Evolutionary conservation across 2,888 invertebrate species (phyloP), one percentile per base, ranked within the genome.

Genomic region (Lasioglossum marginatum): DNA sequence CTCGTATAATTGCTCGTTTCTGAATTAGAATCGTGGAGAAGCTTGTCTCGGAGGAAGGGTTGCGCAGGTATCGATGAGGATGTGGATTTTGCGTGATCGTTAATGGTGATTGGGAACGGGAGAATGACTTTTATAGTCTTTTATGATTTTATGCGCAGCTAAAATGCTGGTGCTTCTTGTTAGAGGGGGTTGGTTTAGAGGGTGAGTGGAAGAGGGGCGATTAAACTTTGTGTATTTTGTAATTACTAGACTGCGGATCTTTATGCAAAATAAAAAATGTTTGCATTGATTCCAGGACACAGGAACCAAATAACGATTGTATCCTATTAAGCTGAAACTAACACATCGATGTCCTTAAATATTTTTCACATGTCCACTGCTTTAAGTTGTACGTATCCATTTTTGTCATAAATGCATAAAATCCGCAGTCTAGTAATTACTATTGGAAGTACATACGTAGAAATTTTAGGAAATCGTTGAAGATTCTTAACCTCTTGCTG

Each of bases 1-100:
- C 45, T 45, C 23, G 31, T n/a, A 16, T 34, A 23, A 83, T 81
- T 60, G 60, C 77, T 40, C 68, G 63, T 63, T 63, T 31, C 63
- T 63, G 66, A 66, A 31, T 31, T 31, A 14, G 60, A 60, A 16
- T 14, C 27, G 27, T 12, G 14, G 66, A 31, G 31, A 10, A 31
- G 8, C 34, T 19, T 8, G 19, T 8, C 66, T 19, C 66, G 34
- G 19, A 66, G 34, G 10, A 52, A 52, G 23, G 52, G 52, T 19
- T 23, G 34, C 16, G 2, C 10, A 3, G 66, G 19, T 23, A 19
- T 66, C 66, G 34, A 66, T 10, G 23, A 19, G 66, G 23, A 34
- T 34, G 31, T 10, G 2, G 19, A 34, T 19, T 66, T 34, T 23
- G 2, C 8, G 19, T 19, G 34, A 12, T 23, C 34, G 66, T 19